These are phyloP conservation scores for Xylocampa areola DNA, from an alignment of 2,888 invertebrate species.

Conservation along the genomic window DNA sequence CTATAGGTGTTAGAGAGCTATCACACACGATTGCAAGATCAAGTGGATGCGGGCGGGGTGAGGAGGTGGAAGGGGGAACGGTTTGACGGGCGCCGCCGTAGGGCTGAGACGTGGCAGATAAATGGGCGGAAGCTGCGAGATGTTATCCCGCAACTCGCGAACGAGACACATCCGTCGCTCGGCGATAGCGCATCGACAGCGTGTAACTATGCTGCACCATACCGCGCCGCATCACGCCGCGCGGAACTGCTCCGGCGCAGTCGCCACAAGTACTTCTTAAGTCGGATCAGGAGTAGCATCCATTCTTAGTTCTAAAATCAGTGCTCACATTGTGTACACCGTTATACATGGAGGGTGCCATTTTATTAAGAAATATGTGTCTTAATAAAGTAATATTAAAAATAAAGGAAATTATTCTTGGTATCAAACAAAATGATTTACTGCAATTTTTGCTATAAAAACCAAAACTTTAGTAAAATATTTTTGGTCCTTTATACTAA, in stretches of 20 bases:
- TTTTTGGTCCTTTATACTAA: no score
- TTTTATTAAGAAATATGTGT: no score
- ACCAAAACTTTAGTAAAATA: no score
- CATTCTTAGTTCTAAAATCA: background rate
- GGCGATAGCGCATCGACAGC: conserved; percentile 56
- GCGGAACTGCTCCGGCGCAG: background rate
- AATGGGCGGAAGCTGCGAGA: conserved; percentile 71
- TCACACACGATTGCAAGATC: background rate
- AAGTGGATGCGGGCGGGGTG: background rate
- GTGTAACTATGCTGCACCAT: conserved; percentile 22
- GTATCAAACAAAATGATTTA: no score
- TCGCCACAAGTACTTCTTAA: background rate
- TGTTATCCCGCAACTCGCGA: conserved; percentile 60
- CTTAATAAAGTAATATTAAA: no score
- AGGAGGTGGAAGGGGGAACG: conserved; percentile 9
- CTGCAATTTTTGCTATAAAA: no score
- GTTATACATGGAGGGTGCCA: no score
- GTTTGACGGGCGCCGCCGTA: no score
- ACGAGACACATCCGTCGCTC: conserved; percentile 63
- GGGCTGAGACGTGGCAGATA: conserved; percentile 63
- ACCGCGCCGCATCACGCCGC: background rate
- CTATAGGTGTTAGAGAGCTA: no score
- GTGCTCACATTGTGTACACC: no score
- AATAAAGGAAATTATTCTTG: no score
- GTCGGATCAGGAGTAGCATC: background rate